Evolutionary conservation across 1,140 invertebrate species (phyloP).

Genomic region (Andricus grossulariae): DNA sequence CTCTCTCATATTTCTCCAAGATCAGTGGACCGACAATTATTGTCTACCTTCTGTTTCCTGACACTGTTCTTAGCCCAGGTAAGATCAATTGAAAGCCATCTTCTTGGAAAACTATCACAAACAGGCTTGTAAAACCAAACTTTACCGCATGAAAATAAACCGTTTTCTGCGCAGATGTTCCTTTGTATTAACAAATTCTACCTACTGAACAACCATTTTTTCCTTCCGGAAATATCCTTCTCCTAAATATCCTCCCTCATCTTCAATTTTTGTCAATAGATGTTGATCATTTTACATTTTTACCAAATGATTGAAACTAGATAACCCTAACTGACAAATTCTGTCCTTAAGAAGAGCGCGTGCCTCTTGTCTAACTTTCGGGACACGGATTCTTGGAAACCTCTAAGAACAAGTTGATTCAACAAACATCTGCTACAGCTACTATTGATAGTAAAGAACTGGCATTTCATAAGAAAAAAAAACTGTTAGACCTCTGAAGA

Average conservation of each 20-base stretch:
- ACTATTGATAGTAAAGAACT: too few species aligned
- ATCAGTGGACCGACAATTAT: not conserved
- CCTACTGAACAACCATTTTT: not conserved
- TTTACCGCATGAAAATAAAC: constrained; percentile 17
- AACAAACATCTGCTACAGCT: too few species aligned
- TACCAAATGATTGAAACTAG: not conserved
- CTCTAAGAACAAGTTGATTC: too few species aligned
- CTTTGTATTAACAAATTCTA: constrained; percentile 4
- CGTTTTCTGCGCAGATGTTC: constrained; percentile 12
- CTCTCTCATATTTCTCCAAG: constrained; percentile 4
- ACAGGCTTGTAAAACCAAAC: constrained; percentile 27
- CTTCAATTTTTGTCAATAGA: not conserved
- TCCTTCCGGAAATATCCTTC: not conserved
- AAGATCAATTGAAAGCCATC: constrained; percentile 5
- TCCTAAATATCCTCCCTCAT: not conserved
- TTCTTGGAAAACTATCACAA: constrained; percentile 10
- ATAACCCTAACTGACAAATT: too few species aligned
- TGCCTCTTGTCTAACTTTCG: too few species aligned
- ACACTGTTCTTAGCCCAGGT: constrained; percentile 7
- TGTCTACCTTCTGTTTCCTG: not conserved
- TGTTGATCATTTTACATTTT: not conserved
- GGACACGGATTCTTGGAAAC: too few species aligned
- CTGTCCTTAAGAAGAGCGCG: too few species aligned
- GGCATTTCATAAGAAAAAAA: not conserved
- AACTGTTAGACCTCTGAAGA: not conserved